Base-by-base conservation (phyloP, 2,113 vertebrate genomes). In the Pardalotus punctatus region DNA sequence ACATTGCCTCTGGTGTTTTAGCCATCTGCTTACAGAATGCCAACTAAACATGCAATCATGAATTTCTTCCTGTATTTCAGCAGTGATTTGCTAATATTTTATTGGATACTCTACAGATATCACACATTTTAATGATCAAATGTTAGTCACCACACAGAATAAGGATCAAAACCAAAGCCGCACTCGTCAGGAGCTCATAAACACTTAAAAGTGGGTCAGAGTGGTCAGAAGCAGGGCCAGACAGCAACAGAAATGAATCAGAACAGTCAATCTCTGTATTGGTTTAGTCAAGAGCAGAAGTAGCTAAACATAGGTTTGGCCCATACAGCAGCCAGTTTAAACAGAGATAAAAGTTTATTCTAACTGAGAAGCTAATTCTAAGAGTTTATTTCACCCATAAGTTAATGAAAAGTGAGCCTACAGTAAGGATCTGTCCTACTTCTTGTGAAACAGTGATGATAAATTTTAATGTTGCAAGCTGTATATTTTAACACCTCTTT, bases 401-500 rank as follows among this genome's bases (percentile, higher is more conserved):
- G 58, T 48, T 61, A 76, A 85, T 40, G 21, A 82, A 82, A 92
- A 95, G 40, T 50, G 43, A 92, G 72, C 28, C 31, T 60, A 45
- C 45, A 76, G 43, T 67, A 71, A 74, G 16, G 74, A 92, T 51
- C 33, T 81, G 13, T 74, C 36, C 48, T 60, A 43, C 42, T 91
- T 73, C 72, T 74, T 71, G 53, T n/a, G 35, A 71, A 91, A 84
- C 17, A 48, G 57, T 1, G 2, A 91, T 43, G 57, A 91, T n/a
- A 58, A 87, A 91, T 92, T 96, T 94, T 79, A 93, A 67, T 84
- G 86, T 74, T 9, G 24, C 12, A 86, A 92, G 64, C 38, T 48
- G 69, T 86, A 8, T 66, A 56, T 71, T 86, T 94, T 79, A 88
- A 84, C 61, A 74, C 20, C 18, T 70, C 73, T 71, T 78, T 88